phyloP scores from a whole-genome alignment of 2,888 invertebrate genomes.

The Tenthredo amoena region DNA sequence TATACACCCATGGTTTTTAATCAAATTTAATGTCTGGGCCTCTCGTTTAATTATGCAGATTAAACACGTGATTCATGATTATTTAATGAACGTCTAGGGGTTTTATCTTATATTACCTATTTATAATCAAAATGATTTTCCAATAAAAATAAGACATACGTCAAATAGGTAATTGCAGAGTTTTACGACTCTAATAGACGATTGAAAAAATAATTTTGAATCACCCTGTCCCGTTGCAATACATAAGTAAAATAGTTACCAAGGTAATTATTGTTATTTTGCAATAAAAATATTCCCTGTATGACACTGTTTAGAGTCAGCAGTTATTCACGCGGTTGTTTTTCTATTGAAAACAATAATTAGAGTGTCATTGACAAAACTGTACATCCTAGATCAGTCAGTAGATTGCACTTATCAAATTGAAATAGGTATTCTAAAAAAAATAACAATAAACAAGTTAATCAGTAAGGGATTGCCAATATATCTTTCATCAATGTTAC shows the following conservation, averaged over 20 bases:
- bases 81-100: neutral
- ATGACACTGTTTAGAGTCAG: neutral
- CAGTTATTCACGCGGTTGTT: neutral
- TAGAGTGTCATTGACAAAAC: neutral
- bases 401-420: slow-evolving; percentile 6
- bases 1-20: neutral
- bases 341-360: neutral
- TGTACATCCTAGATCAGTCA: neutral
- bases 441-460: neutral
- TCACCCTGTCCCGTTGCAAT: slow-evolving; percentile 29
- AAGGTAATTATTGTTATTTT: slow-evolving; percentile 5
- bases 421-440: neutral
- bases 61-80: slow-evolving; percentile 32
- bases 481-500: slow-evolving; percentile 14
- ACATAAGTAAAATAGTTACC: slow-evolving; percentile 39
- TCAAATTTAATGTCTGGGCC: neutral
- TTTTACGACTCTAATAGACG: neutral
- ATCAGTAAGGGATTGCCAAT: slow-evolving; percentile 25
- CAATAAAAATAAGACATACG: neutral
- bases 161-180: neutral
- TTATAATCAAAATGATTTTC: neutral
- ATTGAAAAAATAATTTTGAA: slow-evolving; percentile 30
- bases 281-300: neutral
- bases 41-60: neutral
- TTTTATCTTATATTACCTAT: neutral